These are phyloP conservation scores for Rhynchonema sp. DNA, from an alignment of 2,888 invertebrate species.

Conservation along the genomic window DNA sequence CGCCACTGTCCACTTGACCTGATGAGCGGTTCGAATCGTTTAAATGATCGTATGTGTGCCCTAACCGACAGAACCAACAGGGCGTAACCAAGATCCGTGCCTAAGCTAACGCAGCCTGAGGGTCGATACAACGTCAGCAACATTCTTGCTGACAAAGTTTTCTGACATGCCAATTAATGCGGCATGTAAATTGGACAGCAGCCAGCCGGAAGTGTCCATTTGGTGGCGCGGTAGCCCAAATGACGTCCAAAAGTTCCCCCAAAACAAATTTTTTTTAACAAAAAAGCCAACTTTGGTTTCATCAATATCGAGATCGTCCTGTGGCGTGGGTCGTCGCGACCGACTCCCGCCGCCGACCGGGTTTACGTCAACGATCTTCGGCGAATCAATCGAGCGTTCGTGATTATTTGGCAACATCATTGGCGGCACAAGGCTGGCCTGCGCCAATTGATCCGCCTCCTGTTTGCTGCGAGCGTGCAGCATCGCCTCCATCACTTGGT, in stretches of 20 bases:
- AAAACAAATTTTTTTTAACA: neutral
- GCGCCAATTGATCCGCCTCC: neutral
- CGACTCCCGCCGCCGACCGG: neutral
- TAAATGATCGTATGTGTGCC: no score
- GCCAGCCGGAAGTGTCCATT: no score
- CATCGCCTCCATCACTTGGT: neutral
- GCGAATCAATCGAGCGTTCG: neutral
- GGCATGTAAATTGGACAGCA: no score
- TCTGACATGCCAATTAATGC: no score
- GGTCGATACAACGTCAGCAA: no score
- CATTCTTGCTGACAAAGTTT: neutral
- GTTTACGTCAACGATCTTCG: neutral
- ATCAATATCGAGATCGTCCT: conserved; percentile 68
- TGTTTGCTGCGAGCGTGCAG: neutral
- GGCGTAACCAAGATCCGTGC: no score
- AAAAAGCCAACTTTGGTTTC: conserved; percentile 23
- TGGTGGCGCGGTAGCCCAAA: neutral
- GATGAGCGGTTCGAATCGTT: no score
- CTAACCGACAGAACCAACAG: no score
- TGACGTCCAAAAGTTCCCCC: neutral
- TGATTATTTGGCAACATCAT: neutral
- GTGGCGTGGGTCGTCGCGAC: conserved; percentile 42
- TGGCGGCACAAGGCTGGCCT: no score
- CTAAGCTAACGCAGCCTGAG: no score
- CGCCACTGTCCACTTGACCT: no score